phyloP scores from a whole-genome alignment of 2,888 invertebrate genomes.

The Acanthacorydalis orientalis region DNA sequence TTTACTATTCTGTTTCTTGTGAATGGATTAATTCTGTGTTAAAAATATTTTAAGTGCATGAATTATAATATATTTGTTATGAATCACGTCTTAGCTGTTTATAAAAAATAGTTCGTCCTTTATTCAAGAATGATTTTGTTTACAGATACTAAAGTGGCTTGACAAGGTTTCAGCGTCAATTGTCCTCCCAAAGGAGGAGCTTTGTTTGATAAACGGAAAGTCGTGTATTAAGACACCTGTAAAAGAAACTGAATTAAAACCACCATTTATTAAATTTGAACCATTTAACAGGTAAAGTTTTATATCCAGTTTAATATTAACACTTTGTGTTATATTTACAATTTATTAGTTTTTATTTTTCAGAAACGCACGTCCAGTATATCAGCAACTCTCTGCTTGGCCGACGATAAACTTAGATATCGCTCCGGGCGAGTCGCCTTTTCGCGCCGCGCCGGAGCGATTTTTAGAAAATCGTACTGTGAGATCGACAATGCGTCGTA shows the following conservation, averaged over 20 bases:
- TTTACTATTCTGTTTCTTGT: not conserved
- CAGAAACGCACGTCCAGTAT: conserved; percentile 41
- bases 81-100: no score
- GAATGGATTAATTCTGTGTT: no score
- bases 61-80: no score
- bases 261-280: conserved; percentile 57
- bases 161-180: conserved; percentile 46
- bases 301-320: conserved; percentile 10
- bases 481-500: conserved; percentile 36
- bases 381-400: conserved; percentile 45
- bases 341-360: not conserved
- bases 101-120: no score
- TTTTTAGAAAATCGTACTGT: conserved; percentile 13
- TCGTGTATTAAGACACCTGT: conserved; percentile 7
- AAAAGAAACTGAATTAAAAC: conserved; percentile 43
- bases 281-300: conserved; percentile 41
- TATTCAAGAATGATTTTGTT: conserved; percentile 3
- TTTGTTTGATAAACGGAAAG: conserved; percentile 1
- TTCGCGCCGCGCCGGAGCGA: conserved; percentile 15
- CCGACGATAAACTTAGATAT: conserved; percentile 34
- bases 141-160: conserved; percentile 26
- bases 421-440: conserved; percentile 25
- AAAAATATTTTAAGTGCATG: no score
- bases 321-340: not conserved
- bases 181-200: conserved; percentile 15